A percentile compares a stretch with the other conserved stretches of the same genome.
Evolutionary conservation across 1,140 invertebrate species (phyloP).

Genomic region (Alviniconcha marisindica): DNA sequence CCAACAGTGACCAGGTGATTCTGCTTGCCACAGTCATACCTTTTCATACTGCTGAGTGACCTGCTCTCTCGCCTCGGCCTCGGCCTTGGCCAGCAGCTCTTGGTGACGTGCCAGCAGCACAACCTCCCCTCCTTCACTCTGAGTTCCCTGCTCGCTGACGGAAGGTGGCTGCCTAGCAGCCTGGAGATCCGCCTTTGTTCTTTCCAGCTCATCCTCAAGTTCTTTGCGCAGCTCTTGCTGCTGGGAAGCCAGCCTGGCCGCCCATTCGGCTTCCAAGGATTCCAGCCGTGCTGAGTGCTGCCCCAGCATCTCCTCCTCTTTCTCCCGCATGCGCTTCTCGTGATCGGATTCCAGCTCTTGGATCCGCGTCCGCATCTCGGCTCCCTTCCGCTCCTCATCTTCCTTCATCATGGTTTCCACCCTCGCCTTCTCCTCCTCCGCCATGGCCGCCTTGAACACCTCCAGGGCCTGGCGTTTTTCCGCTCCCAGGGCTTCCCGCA

Average conservation of each 20-base stretch:
- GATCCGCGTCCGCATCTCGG: conserved; percentile 18
- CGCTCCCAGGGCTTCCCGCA: conserved; percentile 82
- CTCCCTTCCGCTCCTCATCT: not conserved
- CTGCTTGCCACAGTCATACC: no score
- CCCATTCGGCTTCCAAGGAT: conserved; percentile 29
- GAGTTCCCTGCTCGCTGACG: not conserved
- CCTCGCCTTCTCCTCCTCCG: not conserved
- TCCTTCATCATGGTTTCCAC: conserved; percentile 2
- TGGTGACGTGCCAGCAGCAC: not conserved
- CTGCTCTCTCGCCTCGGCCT: not conserved
- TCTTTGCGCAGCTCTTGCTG: not conserved
- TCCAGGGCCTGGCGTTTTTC: conserved; percentile 70
- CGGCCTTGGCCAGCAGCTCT: not conserved
- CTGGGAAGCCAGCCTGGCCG: not conserved
- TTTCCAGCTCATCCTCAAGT: not conserved
- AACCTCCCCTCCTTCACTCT: conserved; percentile 41
- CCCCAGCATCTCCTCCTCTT: conserved; percentile 41
- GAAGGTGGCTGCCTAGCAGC: not conserved
- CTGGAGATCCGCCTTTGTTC: not conserved
- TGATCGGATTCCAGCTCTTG: not conserved
- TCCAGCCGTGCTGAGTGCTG: conserved; percentile 47
- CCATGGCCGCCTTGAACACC: conserved; percentile 1
- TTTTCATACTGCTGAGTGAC: not conserved
- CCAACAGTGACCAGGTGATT: no score
- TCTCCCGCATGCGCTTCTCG: conserved; percentile 40